These are phyloP conservation scores for Lottia gigantea DNA, from an alignment of 2,888 invertebrate genomes.

Conservation along the genomic window DNA sequence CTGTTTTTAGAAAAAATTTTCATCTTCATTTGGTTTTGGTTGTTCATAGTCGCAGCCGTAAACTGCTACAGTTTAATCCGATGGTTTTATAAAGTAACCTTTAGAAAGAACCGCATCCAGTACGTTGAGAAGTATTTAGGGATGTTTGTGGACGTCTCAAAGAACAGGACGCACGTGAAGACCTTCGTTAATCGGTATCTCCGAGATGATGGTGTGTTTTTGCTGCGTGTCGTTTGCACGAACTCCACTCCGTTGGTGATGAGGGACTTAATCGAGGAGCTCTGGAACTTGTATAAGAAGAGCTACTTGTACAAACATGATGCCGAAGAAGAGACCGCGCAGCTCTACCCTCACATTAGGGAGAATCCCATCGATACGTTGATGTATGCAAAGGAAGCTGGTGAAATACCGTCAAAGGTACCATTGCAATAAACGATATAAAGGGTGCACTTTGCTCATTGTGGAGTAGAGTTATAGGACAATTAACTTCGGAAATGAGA, in stretches of 20 bases:
- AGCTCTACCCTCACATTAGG: not conserved
- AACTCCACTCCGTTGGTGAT: not conserved
- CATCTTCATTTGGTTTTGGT: conserved; percentile 7
- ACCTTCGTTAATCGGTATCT: not conserved
- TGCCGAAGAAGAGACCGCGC: not conserved
- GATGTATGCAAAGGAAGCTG: too few species aligned
- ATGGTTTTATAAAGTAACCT: not conserved
- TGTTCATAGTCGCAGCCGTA: not conserved
- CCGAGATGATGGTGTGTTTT: not conserved
- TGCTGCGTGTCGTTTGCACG: not conserved
- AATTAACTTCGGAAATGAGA: too few species aligned
- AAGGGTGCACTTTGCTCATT: too few species aligned
- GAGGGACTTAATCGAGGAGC: not conserved
- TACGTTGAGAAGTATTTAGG: not conserved
- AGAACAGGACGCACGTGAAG: not conserved
- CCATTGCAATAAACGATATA: too few species aligned
- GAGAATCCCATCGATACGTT: not conserved
- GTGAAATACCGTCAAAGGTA: too few species aligned
- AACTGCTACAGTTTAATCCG: not conserved
- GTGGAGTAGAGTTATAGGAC: too few species aligned
- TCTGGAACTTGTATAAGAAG: not conserved
- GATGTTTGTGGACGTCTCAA: not conserved
- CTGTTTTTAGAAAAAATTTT: not conserved
- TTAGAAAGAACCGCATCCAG: not conserved
- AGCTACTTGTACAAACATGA: not conserved